Evolutionary conservation across 1,140 invertebrate genomes (phyloP).

Genomic region (Pemphigus obesinymphae): DNA sequence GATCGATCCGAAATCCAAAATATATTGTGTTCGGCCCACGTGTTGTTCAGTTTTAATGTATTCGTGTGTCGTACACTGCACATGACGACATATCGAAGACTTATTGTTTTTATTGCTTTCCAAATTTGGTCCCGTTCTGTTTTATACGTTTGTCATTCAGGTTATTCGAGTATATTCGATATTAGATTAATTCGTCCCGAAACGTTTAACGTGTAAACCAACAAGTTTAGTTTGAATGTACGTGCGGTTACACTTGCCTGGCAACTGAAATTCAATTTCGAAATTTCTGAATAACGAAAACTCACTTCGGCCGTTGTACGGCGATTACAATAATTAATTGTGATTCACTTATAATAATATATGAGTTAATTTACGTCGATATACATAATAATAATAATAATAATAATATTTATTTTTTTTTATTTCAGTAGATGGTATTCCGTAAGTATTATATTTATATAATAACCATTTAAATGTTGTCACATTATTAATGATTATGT

Average conservation of each 20-base stretch:
- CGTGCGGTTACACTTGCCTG: neutral
- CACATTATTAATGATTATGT: too few species aligned
- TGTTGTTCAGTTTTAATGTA: neutral
- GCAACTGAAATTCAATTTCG: neutral
- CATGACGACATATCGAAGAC: neutral
- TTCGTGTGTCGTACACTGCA: neutral
- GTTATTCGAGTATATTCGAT: too few species aligned
- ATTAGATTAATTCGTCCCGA: neutral
- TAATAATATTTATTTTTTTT: too few species aligned
- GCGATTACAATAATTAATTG: neutral
- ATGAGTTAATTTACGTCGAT: too few species aligned
- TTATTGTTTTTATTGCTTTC: neutral
- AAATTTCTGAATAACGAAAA: neutral
- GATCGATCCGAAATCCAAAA: neutral
- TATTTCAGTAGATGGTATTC: too few species aligned
- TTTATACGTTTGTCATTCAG: too few species aligned
- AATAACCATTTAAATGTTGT: too few species aligned
- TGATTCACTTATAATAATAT: too few species aligned
- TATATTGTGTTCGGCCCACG: conserved; percentile 4
- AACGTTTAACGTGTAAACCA: neutral
- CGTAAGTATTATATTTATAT: too few species aligned
- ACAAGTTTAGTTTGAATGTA: neutral
- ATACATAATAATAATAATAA: too few species aligned
- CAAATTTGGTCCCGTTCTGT: too few species aligned
- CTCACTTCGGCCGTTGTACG: neutral